Evolutionary conservation across 2,888 invertebrate genomes (phyloP).

Genomic region (Eupithecia centaureata): DNA sequence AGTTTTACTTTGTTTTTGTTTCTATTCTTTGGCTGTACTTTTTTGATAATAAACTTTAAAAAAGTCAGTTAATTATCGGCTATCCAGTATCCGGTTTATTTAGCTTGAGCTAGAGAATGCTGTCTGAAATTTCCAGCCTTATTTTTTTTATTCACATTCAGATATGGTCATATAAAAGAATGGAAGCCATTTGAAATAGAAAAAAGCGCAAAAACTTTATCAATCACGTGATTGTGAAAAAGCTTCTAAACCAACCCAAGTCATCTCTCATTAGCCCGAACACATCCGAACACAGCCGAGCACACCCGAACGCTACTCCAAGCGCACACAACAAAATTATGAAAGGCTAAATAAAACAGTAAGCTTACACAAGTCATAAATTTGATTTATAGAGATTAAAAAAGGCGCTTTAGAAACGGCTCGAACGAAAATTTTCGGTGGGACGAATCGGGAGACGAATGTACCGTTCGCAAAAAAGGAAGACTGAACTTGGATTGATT

Average conservation of each 20-base stretch:
- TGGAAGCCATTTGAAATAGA: neutral
- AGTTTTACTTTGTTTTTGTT: no score
- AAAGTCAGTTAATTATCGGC: no score
- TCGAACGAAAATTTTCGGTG: conserved; percentile 83
- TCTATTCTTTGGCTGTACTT: no score
- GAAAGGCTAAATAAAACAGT: conserved; percentile 84
- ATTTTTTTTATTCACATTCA: no score
- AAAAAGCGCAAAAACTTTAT: neutral
- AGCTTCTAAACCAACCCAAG: neutral
- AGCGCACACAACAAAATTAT: conserved; percentile 77
- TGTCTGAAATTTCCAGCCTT: no score
- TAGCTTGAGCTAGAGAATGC: no score
- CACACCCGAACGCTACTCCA: conserved; percentile 14
- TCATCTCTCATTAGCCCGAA: conserved; percentile 8
- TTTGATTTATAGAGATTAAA: conserved; percentile 85
- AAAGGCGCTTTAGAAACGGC: conserved; percentile 83
- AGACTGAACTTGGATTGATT: neutral
- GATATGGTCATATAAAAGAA: no score
- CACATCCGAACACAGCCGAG: conserved; percentile 9
- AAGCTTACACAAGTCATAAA: conserved; percentile 85
- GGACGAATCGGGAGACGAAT: conserved; percentile 80
- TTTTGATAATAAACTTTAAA: no score
- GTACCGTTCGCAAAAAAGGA: conserved; percentile 61
- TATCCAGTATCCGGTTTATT: no score
- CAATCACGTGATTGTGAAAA: neutral